A percentile compares a stretch with the other conserved stretches of the same genome.
These are phyloP conservation scores for Physocephala rufipes DNA, from an alignment of 2,888 invertebrate species.

Conservation along the genomic window DNA sequence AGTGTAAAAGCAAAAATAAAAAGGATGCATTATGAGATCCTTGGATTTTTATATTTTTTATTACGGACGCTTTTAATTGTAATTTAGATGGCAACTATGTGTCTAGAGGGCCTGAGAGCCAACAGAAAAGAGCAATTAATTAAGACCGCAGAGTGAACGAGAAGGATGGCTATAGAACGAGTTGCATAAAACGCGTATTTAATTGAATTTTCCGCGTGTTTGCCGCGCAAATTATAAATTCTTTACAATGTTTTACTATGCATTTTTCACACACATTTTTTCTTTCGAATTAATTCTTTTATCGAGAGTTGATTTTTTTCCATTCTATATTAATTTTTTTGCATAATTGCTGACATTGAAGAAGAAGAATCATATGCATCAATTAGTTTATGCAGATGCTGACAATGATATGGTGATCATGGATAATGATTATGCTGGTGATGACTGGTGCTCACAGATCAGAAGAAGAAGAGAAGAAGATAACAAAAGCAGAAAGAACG, in stretches of 20 bases:
- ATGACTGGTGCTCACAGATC: too few relatives aligned
- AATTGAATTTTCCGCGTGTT: conserved; percentile 16
- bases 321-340: not conserved
- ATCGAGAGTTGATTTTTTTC: not conserved
- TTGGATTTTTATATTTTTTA: too few relatives aligned
- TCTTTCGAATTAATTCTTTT: conserved; percentile 1
- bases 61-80: too few relatives aligned
- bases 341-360: conserved; percentile 25
- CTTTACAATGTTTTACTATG: not conserved
- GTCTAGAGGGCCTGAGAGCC: not conserved
- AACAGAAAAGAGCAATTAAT: not conserved
- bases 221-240: conserved; percentile 21
- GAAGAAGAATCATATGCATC: not conserved
- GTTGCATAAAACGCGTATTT: not conserved
- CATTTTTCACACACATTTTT: conserved; percentile 25
- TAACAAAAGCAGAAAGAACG: too few relatives aligned
- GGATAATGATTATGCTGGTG: not conserved
- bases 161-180: too few relatives aligned
- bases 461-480: too few relatives aligned
- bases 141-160: too few relatives aligned
- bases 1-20: too few relatives aligned
- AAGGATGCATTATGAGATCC: too few relatives aligned
- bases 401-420: not conserved
- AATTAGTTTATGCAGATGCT: not conserved
- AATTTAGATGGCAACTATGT: not conserved